phyloP scores from a whole-genome alignment of 2,797 vertebrate species.

The Menidia menidia region DNA sequence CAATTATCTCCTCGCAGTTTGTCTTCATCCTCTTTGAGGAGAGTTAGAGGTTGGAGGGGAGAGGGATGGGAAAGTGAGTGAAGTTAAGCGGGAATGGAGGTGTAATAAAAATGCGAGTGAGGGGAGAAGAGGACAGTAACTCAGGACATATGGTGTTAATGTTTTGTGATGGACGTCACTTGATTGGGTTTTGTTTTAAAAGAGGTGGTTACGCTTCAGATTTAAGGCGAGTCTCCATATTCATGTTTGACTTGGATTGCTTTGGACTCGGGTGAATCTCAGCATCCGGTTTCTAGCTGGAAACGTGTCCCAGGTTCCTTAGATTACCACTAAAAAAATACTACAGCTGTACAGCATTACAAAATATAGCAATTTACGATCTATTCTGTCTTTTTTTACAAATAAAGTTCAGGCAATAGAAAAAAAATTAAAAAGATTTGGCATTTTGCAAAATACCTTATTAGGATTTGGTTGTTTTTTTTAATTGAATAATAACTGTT shows the following conservation, averaged over 20 bases:
- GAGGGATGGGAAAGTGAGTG: slow-evolving; percentile 22
- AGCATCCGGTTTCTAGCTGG: not conserved
- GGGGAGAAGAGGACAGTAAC: not conserved
- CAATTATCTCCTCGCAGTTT: slow-evolving; percentile 65
- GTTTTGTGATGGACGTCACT: not conserved
- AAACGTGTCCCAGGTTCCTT: not conserved
- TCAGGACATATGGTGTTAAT: not conserved
- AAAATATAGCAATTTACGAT: too few relatives aligned
- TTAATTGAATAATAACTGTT: too few relatives aligned
- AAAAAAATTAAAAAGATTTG: too few relatives aligned
- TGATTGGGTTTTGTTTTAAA: not conserved
- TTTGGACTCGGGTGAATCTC: not conserved
- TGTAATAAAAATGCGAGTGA: slow-evolving; percentile 4
- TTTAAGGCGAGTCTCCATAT: not conserved
- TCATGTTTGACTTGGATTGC: not conserved
- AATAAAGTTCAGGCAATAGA: too few relatives aligned
- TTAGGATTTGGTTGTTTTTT: too few relatives aligned
- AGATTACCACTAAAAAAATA: not conserved
- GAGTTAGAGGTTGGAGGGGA: slow-evolving; percentile 41
- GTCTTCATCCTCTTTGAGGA: slow-evolving; percentile 55
- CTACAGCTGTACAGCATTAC: not conserved
- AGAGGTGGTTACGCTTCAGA: too few relatives aligned
- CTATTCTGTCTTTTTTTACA: too few relatives aligned
- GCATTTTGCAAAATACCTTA: too few relatives aligned
- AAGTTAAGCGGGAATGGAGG: slow-evolving; percentile 34